Percentiles rank a stretch among this genome's conserved stretches.
These are phyloP conservation scores for Myotis daubentonii DNA, from an alignment of 2,797 vertebrate genomes.

Conservation along the genomic window DNA sequence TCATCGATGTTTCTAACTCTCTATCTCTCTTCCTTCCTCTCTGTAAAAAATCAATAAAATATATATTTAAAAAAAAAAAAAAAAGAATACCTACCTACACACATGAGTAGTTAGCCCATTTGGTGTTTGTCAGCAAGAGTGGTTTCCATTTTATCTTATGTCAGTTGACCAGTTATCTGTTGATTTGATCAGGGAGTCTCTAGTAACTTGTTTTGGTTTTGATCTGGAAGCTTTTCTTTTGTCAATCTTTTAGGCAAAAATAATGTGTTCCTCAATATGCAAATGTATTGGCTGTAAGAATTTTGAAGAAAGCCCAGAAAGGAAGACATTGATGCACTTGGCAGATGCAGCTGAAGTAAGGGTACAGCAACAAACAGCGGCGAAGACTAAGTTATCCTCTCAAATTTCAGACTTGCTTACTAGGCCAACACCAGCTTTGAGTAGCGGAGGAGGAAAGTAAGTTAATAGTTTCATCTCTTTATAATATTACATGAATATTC, in stretches of 20 bases:
- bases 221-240: slow-evolving; percentile 65
- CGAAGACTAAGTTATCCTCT: slow-evolving; percentile 98
- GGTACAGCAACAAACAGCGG: slow-evolving; percentile 98
- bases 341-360: slow-evolving; percentile 98
- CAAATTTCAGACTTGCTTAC: slow-evolving; percentile 98
- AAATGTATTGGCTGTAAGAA: slow-evolving; percentile 99
- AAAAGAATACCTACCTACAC: not conserved
- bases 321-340: slow-evolving; percentile 98
- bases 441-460: slow-evolving; percentile 95
- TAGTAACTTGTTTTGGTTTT: slow-evolving; percentile 36
- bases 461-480: slow-evolving; percentile 31
- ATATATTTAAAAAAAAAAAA: too few species aligned
- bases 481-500: not conserved
- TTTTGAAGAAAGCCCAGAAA: slow-evolving; percentile 98
- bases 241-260: slow-evolving; percentile 92
- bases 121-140: not conserved
- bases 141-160: not conserved
- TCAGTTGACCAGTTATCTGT: not conserved
- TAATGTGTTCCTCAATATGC: slow-evolving; percentile 99
- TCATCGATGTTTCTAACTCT: too few species aligned
- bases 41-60: too few species aligned
- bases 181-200: not conserved
- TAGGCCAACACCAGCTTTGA: slow-evolving; percentile 92
- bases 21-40: too few species aligned
- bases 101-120: not conserved